phyloP scores from a whole-genome alignment of 64 coral and sea anemone species.

The Astreopora myriophthalma region DNA sequence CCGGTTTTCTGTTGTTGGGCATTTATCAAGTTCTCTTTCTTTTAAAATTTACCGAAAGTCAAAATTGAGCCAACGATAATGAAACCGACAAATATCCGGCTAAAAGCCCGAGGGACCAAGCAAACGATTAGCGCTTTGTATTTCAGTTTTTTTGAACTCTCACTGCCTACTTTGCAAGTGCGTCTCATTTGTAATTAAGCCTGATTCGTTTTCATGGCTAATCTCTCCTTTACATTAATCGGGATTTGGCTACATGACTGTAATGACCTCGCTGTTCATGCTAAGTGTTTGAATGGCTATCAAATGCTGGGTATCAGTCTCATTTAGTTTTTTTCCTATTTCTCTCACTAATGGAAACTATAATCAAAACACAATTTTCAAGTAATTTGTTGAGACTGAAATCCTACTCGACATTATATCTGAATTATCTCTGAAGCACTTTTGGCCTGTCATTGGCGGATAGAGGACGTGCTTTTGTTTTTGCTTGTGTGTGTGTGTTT shows the following conservation, averaged over 20 bases:
- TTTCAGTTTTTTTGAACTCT: too few species aligned
- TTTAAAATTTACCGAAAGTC: too few species aligned
- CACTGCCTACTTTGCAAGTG: too few species aligned
- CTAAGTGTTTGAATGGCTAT: background rate
- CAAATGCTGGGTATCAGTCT: background rate
- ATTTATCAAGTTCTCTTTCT: too few species aligned
- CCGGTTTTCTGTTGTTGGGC: too few species aligned
- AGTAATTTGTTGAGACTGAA: background rate
- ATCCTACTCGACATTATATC: background rate
- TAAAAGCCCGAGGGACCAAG: too few species aligned
- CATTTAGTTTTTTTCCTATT: background rate
- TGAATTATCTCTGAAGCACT: background rate
- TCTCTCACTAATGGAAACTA: background rate
- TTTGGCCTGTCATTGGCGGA: background rate
- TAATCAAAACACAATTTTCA: background rate
- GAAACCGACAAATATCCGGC: too few species aligned
- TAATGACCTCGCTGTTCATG: background rate
- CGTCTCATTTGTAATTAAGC: background rate
- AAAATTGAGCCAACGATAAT: too few species aligned
- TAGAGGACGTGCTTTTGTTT: background rate
- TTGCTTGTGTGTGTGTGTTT: too few species aligned
- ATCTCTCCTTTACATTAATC: background rate
- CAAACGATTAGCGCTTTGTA: too few species aligned
- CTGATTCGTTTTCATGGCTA: background rate
- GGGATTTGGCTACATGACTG: background rate